A percentile compares a stretch with the other conserved stretches of the same genome.
These are phyloP conservation scores for Apistogramma diplotaenia DNA, from an alignment of 2,113 vertebrate genomes.

Conservation along the genomic window DNA sequence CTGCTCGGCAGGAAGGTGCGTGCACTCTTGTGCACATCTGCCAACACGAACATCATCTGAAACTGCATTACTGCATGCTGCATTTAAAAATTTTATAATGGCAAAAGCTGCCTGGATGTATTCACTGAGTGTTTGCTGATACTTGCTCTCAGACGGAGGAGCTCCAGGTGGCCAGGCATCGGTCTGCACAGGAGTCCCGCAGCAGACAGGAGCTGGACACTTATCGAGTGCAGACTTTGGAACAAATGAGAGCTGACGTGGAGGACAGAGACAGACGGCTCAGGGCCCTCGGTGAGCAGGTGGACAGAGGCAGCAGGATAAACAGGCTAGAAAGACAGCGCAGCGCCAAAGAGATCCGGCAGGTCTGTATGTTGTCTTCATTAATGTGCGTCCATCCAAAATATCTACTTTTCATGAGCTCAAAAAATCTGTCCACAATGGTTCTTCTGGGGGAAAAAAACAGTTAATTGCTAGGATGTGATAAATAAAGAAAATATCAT, in stretches of 20 bases:
- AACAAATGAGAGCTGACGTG: constrained; percentile 68
- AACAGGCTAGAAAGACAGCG: constrained; percentile 57
- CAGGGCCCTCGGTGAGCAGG: constrained; percentile 60
- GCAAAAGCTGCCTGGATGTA: background rate
- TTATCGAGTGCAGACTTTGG: constrained; percentile 59
- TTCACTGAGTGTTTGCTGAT: background rate
- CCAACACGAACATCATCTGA: background rate
- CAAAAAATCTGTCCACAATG: background rate
- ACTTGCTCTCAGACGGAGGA: constrained; percentile 59
- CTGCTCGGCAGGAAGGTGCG: constrained; percentile 71
- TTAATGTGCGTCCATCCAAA: background rate
- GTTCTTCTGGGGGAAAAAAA: background rate
- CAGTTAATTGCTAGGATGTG: too few species aligned
- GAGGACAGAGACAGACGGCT: constrained; percentile 66
- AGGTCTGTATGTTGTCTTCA: constrained; percentile 52
- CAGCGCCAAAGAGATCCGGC: constrained; percentile 64
- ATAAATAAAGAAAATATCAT: accelerated
- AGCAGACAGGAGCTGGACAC: constrained; percentile 64
- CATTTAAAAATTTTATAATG: background rate
- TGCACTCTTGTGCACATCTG: background rate
- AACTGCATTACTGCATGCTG: too few species aligned
- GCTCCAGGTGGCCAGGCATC: constrained; percentile 65
- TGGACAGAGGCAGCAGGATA: constrained; percentile 59
- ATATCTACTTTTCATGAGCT: background rate
- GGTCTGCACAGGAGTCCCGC: constrained; percentile 54